Percentiles rank a stretch among this genome's conserved stretches.
Conservation (phyloP, 1,140 invertebrate genomes). For the Polypedilum vanderplanki region DNA sequence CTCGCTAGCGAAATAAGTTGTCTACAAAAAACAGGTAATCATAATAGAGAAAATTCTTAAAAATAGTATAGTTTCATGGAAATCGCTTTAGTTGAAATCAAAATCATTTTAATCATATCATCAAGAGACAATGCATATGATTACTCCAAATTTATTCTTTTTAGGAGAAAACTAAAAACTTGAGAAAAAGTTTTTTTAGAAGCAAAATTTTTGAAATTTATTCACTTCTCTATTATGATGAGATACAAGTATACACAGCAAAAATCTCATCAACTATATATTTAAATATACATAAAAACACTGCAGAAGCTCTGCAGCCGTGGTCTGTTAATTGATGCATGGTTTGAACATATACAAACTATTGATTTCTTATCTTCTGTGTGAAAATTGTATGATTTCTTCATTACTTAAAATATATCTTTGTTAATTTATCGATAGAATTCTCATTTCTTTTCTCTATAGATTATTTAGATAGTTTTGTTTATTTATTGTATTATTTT, state of each 20-base stretch:
- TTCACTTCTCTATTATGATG: constrained; percentile 18
- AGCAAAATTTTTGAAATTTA: not conserved
- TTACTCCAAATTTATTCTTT: not conserved
- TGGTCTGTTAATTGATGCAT: not conserved
- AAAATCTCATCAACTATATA: not conserved
- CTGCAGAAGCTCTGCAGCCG: constrained; percentile 5
- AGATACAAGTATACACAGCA: not conserved
- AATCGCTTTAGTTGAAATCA: not conserved
- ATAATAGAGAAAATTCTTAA: constrained; percentile 12
- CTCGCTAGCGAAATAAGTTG: not conserved
- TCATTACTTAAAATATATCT: no score
- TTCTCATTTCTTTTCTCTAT: not conserved
- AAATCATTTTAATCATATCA: not conserved
- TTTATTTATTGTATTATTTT: no score
- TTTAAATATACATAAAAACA: not conserved
- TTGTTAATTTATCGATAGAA: not conserved
- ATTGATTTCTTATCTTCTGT: not conserved
- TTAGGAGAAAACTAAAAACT: not conserved
- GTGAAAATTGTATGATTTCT: no score
- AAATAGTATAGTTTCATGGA: constrained; percentile 10
- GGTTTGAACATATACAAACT: not conserved
- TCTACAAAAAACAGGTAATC: constrained; percentile 26
- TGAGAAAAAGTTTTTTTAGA: not conserved
- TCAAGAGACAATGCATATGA: not conserved
- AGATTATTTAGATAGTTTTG: no score